Evolutionary conservation across 1,140 invertebrate species (phyloP).

Genomic region (Drepana arcuata): DNA sequence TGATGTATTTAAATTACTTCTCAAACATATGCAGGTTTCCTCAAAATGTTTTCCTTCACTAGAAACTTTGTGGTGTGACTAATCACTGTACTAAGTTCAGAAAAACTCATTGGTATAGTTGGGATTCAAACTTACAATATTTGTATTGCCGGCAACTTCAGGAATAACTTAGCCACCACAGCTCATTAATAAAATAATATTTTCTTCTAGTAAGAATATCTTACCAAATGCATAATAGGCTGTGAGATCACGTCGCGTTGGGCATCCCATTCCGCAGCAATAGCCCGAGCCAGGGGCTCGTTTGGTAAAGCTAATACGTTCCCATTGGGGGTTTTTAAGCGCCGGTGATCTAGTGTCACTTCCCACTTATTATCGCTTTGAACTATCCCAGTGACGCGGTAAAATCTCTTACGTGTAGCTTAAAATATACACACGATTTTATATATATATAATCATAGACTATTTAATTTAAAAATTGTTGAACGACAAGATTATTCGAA

Average conservation of each 20-base stretch:
- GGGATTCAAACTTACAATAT: too few relatives aligned
- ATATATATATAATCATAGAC: not conserved
- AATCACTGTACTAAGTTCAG: too few relatives aligned
- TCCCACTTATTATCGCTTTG: conserved; percentile 60
- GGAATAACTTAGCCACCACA: too few relatives aligned
- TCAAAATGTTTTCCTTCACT: too few relatives aligned
- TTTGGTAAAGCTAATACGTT: conserved; percentile 83
- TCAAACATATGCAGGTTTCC: too few relatives aligned
- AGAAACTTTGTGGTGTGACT: too few relatives aligned
- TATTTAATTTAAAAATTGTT: not conserved
- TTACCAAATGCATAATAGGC: conserved; percentile 91
- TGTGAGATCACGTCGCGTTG: conserved; percentile 85
- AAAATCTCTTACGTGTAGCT: conserved; percentile 55
- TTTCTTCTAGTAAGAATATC: too few relatives aligned
- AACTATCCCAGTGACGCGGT: conserved; percentile 41
- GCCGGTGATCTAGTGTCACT: conserved; percentile 75
- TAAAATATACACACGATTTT: conserved; percentile 8
- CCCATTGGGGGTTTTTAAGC: conserved; percentile 91
- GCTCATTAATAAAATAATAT: too few relatives aligned
- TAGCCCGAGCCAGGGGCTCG: conserved; percentile 90
- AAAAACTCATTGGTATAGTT: too few relatives aligned
- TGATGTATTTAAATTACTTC: too few relatives aligned
- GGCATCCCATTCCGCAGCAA: conserved; percentile 94
- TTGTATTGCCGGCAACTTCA: too few relatives aligned
- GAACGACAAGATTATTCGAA: not conserved